Conservation (phyloP, 2,113 vertebrate species). For the Chloroceryle aenea region DNA sequence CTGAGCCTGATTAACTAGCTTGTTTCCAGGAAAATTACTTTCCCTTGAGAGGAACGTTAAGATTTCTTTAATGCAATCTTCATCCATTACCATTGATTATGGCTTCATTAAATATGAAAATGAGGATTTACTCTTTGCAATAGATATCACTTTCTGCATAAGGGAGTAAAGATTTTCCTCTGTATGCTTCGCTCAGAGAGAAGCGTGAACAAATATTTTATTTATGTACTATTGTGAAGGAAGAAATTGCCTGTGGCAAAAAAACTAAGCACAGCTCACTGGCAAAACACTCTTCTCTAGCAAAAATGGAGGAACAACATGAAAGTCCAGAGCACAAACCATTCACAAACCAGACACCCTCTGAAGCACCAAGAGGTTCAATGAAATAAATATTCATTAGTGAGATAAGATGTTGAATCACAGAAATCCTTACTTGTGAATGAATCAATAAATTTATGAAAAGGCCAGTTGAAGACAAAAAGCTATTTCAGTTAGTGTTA, state of each 20-base stretch:
- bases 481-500: background rate
- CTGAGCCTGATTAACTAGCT: slow-evolving; percentile 47
- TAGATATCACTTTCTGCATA: background rate
- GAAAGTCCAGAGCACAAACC: background rate
- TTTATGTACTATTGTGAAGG: slow-evolving; percentile 31
- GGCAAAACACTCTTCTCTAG: background rate
- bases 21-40: slow-evolving; percentile 66
- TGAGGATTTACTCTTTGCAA: slow-evolving; percentile 49
- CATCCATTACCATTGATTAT: slow-evolving; percentile 70
- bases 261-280: background rate
- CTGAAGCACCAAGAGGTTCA: slow-evolving; percentile 34
- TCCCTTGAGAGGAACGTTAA: slow-evolving; percentile 55
- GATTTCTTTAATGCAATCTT: slow-evolving; percentile 61
- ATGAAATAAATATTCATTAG: slow-evolving; percentile 24
- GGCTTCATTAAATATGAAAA: slow-evolving; percentile 69
- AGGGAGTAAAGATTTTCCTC: slow-evolving; percentile 38
- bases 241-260: slow-evolving; percentile 29
- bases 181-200: background rate
- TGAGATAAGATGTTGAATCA: background rate
- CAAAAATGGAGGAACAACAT: background rate
- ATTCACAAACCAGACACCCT: background rate
- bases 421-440: background rate
- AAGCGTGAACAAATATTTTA: slow-evolving; percentile 47
- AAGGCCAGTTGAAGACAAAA: background rate
- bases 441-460: background rate